Evolutionary conservation across 2,113 vertebrate genomes (phyloP), one percentile per base, ranked within the genome.

Genomic region (Labrus mixtus): DNA sequence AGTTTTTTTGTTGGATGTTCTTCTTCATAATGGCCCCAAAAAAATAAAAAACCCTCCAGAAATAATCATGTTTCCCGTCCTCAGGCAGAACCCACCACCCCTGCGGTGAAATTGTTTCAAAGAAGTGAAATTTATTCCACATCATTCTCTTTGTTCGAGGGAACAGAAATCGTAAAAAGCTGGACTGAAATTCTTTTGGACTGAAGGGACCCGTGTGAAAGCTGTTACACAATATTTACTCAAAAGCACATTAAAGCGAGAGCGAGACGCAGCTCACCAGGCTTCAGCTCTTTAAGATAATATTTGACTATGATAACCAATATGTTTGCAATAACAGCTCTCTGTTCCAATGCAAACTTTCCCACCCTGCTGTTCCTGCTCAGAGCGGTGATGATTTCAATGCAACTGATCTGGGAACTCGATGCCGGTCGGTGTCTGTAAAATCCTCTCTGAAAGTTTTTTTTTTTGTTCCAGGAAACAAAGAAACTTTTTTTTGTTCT

Each of bases 241-340:
- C 37, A 10, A 63, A 62, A 59, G 51, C 0, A 33, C 55, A 41
- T 46, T n/a, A 36, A 61, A 68, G 17, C 48, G 19, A n/a, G 46
- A 51, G 19, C 43, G n/a, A 15, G 36, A 78, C 63, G 71, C 57
- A 39, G 36, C 41, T 78, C 65, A 3, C 23, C n/a, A 13, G 61
- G 43, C 33, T 23, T 71, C 15, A 29, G 51, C 20, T 72, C 48
- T 79, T 64, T 78, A 59, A 73, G 63, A 87, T 71, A 60, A 68
- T 81, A 81, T 86, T 75, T 73, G 65, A 57, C 80, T 72, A 20
- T 68, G 66, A 69, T 63, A 70, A 48, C 39, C 23, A 13, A 60
- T 55, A 16, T 73, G 76, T 86, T 78, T 78, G 78, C 55, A 66
- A 71, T 78, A 76, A 70, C 55, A 67, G 56, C 50, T 7, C 22